Conservation (phyloP, 2,888 invertebrate species). For the Ectemnius lituratus region DNA sequence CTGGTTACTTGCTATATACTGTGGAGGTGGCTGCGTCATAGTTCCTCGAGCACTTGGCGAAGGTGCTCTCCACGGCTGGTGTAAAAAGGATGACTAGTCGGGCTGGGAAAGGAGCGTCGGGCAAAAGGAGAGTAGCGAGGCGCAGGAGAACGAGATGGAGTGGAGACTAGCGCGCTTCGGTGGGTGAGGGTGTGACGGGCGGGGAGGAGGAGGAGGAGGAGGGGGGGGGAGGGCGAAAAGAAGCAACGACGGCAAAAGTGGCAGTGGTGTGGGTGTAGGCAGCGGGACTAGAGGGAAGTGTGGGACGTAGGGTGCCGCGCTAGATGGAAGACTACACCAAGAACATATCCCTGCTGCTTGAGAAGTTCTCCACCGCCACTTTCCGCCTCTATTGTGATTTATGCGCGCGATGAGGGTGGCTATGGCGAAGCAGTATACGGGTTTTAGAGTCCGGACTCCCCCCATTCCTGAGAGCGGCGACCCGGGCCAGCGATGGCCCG, state of each 20-base stretch:
- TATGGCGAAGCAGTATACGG: slow-evolving; percentile 64
- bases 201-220: slow-evolving; percentile 42
- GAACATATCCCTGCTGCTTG: slow-evolving; percentile 73
- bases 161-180: slow-evolving; percentile 5
- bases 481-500: slow-evolving; percentile 60
- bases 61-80: slow-evolving; percentile 34
- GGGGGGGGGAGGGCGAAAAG: neutral
- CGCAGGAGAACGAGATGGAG: slow-evolving; percentile 14
- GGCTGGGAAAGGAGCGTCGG: slow-evolving; percentile 44
- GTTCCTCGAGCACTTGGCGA: slow-evolving; percentile 54
- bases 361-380: slow-evolving; percentile 75
- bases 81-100: slow-evolving; percentile 54
- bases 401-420: slow-evolving; percentile 75
- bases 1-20: slow-evolving; percentile 30
- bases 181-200: slow-evolving; percentile 40
- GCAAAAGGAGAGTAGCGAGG: slow-evolving; percentile 15
- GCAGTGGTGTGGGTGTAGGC: neutral
- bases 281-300: slow-evolving; percentile 6
- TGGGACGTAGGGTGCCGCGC: neutral
- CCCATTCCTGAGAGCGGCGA: slow-evolving; percentile 51
- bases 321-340: slow-evolving; percentile 52
- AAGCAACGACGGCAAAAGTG: neutral
- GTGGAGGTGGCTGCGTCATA: slow-evolving; percentile 40
- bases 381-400: slow-evolving; percentile 77
- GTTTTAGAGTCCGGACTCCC: slow-evolving; percentile 66